Evolutionary conservation across 2,797 vertebrate genomes (phyloP).

Genomic region (Sebastolobus altivelis): DNA sequence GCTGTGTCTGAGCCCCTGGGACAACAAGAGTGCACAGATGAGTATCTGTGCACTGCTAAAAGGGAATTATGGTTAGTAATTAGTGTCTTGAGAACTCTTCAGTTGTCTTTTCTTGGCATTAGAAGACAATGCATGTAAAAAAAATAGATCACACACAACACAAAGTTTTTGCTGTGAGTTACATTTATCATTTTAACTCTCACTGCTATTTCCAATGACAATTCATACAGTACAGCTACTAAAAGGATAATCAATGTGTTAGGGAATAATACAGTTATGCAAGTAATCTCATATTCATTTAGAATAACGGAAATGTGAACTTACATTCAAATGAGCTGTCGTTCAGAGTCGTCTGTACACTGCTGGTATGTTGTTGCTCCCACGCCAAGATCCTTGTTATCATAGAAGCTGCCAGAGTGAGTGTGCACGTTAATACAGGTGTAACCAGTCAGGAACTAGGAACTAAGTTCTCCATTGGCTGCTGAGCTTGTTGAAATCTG

Average conservation of each 20-base stretch:
- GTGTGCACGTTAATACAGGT: conserved; percentile 75
- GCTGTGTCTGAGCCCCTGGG: conserved; percentile 24
- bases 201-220: not conserved
- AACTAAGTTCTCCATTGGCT: conserved; percentile 77
- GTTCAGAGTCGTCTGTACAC: conserved; percentile 37
- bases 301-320: conserved; percentile 43
- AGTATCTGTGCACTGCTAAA: conserved; percentile 41
- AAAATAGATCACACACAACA: not conserved
- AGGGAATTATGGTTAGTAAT: conserved; percentile 14
- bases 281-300: not conserved
- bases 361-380: conserved; percentile 65
- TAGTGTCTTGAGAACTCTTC: conserved; percentile 13
- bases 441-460: conserved; percentile 66
- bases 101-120: not conserved
- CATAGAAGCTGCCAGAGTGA: conserved; percentile 74
- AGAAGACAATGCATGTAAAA: not conserved
- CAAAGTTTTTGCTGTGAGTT: not conserved
- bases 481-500: conserved; percentile 77
- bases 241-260: not conserved
- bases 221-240: not conserved
- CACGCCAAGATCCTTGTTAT: conserved; percentile 72
- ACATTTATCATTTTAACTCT: not conserved
- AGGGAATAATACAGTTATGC: not conserved
- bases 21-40: conserved; percentile 18
- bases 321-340: conserved; percentile 67